These are phyloP conservation scores for Tapera naevia DNA, from an alignment of 2,797 vertebrate genomes.

Conservation along the genomic window DNA sequence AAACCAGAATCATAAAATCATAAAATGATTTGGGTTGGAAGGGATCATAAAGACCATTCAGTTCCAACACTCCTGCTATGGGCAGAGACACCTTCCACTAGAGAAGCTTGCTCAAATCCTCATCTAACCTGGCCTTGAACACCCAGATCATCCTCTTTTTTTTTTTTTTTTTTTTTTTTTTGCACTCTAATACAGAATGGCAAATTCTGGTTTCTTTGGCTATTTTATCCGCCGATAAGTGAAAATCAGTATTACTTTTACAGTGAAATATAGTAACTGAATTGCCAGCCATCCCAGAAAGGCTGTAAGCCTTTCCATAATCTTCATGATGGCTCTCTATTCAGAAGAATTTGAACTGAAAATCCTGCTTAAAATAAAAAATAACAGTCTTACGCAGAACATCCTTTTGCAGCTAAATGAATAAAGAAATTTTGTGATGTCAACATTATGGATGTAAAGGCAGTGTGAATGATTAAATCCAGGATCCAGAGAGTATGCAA, in stretches of 20 bases:
- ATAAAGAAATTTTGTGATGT: neutral
- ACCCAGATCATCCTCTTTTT: too few species aligned
- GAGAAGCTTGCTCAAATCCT: too few species aligned
- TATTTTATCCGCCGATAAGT: neutral
- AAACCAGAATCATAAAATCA: neutral
- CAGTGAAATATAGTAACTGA: neutral
- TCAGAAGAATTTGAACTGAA: neutral
- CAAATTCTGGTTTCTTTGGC: neutral
- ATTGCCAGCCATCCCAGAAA: neutral
- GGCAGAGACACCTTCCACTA: too few species aligned
- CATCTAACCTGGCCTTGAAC: neutral
- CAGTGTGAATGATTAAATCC: neutral
- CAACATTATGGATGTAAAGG: neutral
- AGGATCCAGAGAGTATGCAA: neutral
- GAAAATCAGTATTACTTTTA: neutral
- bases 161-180: neutral
- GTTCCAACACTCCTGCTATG: too few species aligned
- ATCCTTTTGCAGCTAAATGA: neutral
- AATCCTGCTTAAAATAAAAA: neutral
- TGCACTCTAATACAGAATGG: neutral
- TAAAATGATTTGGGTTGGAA: too few species aligned
- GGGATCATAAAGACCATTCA: too few species aligned
- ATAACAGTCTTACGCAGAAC: neutral
- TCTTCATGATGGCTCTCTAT: neutral
- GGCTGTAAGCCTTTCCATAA: neutral